Base-by-base conservation (phyloP, 2,888 invertebrate species). In the Cloeon dipterum region DNA sequence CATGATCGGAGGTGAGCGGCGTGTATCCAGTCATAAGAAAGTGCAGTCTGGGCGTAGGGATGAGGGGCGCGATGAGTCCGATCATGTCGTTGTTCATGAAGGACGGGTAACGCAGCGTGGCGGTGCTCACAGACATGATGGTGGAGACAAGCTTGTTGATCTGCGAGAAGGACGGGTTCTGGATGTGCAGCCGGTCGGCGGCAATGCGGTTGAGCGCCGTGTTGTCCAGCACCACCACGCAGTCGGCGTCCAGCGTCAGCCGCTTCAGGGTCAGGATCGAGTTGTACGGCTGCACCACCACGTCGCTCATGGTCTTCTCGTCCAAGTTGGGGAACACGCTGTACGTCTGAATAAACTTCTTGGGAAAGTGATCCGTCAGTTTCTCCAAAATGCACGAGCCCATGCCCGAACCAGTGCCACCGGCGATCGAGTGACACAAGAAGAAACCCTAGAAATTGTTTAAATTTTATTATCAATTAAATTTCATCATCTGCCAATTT, bases 11-110 rank as follows among this genome's bases (percentile, higher is more conserved):
- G 0, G 85, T 77, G 25, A 94, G 66, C 1, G 94, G 94, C 19
- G 94, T 94, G 55, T 88, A 89, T 10, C 98, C 96, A 0, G 96
- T 96, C 89, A 98, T 98, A 4, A 99, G 67, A 57, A 96, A 98
- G 60, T 98, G 94, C 37, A 99, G 66, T n/a, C 91, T 68, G 14
- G 96, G 94, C 3, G 93, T 94, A 1, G 98, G 96, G 47, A 94
- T 93, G 36, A 99, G 62, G 2, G 94, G 91, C 11, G 93, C 89
- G 46, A 91, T 79, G 41, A 96, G 61, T 37, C 91, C 88, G 56
- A 91, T 85, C 43, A 99, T 66, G 57, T 94, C 93, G 54, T 96
- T 94, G 59, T 96, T 93, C 88, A 96, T 94, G 56, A 93, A 93
- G 1, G 91, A 89, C 2, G 94, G 94, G 61, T 94, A 89, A 69